These are phyloP conservation scores for Sebastes alutus DNA, from an alignment of 2,797 vertebrate species.

Conservation along the genomic window DNA sequence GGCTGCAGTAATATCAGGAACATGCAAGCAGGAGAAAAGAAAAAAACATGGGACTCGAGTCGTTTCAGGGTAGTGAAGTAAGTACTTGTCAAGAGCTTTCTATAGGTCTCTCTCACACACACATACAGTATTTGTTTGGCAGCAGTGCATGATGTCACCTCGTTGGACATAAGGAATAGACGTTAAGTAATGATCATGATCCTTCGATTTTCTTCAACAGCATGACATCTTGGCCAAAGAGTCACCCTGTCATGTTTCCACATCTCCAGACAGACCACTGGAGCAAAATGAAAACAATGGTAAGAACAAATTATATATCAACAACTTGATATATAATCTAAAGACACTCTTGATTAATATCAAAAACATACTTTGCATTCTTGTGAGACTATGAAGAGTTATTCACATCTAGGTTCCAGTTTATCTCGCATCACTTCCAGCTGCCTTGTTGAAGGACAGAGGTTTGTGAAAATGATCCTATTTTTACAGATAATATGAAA, in stretches of 20 bases:
- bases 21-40: conserved; percentile 51
- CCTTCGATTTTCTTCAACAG: conserved; percentile 48
- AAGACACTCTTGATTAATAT: neutral
- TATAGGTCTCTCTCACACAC: neutral
- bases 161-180: neutral
- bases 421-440: conserved; percentile 52
- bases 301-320: conserved; percentile 10
- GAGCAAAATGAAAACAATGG: conserved; percentile 77
- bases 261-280: conserved; percentile 74
- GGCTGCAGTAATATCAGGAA: conserved; percentile 16
- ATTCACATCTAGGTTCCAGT: conserved; percentile 55
- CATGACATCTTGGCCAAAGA: conserved; percentile 70
- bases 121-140: conserved; percentile 8
- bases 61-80: conserved; percentile 63
- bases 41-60: conserved; percentile 37
- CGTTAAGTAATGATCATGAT: conserved; percentile 1
- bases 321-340: neutral
- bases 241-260: conserved; percentile 65
- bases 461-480: conserved; percentile 50
- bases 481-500: neutral
- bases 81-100: conserved; percentile 26
- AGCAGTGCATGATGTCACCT: neutral
- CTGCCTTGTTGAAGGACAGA: conserved; percentile 48
- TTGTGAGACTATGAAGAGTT: neutral
- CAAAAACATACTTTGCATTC: neutral